phyloP scores from a whole-genome alignment of 2,797 vertebrate species.

The Acanthiza pusilla region DNA sequence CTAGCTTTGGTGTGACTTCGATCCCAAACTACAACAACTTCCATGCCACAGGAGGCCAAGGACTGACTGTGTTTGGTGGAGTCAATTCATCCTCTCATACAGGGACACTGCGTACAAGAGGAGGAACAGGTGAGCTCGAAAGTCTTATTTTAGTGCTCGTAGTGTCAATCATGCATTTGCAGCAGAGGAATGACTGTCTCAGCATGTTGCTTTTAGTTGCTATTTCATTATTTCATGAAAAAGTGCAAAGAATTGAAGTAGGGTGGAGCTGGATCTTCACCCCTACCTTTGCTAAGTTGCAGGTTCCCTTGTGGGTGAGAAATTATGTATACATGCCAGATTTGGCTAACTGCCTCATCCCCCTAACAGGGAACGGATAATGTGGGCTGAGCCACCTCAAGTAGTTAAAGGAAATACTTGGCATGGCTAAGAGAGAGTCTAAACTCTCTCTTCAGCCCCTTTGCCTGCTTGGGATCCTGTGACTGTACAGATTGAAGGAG shows the following conservation, averaged over 20 bases:
- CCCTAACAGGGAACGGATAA: background rate
- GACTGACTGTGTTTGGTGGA: constrained; percentile 90
- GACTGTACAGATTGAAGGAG: background rate
- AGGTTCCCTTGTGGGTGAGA: background rate
- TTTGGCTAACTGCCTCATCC: background rate
- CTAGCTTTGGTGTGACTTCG: constrained; percentile 86
- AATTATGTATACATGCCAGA: background rate
- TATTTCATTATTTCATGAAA: background rate
- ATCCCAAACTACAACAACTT: constrained; percentile 98
- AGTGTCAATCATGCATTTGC: accelerated
- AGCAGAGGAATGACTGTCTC: background rate
- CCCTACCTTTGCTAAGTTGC: background rate
- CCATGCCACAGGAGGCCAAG: constrained; percentile 84
- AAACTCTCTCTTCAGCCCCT: background rate
- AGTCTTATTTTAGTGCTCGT: background rate
- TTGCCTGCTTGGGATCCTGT: background rate
- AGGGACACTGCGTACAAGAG: constrained; percentile 87
- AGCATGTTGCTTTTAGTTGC: background rate
- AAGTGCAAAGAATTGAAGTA: background rate
- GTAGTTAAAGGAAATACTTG: background rate
- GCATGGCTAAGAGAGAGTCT: background rate
- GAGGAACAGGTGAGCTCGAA: constrained; percentile 83
- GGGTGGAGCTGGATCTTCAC: background rate
- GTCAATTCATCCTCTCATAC: constrained; percentile 89
- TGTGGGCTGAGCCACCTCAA: background rate